Conservation (phyloP, 2,113 vertebrate genomes). For the Protobothrops flavoviridis region DNA sequence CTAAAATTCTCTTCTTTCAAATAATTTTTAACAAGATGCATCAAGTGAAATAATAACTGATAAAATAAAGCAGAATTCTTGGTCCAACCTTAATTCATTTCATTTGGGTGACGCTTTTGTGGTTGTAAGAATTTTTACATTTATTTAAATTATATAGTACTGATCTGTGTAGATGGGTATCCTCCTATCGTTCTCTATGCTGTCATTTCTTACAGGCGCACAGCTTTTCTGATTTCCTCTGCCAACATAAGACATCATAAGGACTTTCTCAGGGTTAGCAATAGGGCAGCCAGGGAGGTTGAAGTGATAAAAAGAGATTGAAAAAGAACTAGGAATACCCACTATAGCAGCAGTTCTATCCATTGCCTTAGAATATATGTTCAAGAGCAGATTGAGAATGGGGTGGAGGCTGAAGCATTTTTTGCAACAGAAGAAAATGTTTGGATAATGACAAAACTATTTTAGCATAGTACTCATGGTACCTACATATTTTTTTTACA, state of each 20-base stretch:
- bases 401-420: background rate
- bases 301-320: background rate
- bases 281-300: background rate
- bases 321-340: background rate
- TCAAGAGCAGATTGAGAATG: background rate
- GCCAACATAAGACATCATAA: background rate
- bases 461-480: background rate
- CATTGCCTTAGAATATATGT: background rate
- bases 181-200: background rate
- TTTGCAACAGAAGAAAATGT: background rate
- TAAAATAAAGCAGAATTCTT: background rate
- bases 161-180: background rate
- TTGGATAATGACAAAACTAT: background rate
- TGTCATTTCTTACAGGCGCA: background rate
- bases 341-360: background rate
- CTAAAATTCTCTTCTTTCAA: background rate
- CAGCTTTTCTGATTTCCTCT: background rate
- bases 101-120: background rate
- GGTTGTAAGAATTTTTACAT: background rate
- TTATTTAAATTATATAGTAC: background rate
- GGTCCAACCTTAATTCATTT: background rate
- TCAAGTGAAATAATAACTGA: background rate
- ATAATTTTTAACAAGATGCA: background rate
- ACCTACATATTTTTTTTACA: background rate
- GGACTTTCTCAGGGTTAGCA: background rate